Evolutionary conservation across 2,888 invertebrate genomes (phyloP), one percentile per base, ranked within the genome.

Genomic region (Drosophila stalkeri): DNA sequence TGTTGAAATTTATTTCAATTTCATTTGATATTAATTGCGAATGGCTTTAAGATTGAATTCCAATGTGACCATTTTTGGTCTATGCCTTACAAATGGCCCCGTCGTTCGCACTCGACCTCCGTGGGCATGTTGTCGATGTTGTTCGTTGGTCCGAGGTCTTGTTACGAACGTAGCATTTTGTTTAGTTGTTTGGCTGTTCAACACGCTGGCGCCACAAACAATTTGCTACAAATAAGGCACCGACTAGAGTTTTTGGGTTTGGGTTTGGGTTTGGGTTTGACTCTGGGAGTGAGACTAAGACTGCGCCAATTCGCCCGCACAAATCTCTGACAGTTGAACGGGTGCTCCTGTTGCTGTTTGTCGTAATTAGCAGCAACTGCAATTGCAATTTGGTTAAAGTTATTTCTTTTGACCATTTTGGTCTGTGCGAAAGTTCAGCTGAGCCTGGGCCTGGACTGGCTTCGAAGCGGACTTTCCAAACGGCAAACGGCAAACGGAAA

Each of bases 21-120:
- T 92, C 92, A 92, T 93, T 93, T 92, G 93, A 93, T 92, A 93
- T 92, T 92, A 92, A 92, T 92, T 92, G 92, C 93, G 84, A 90
- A 82, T 90, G 89, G 89, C 83, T 86, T 88, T 83, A 78, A 87
- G 87, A 91, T 91, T 88, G 91, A 89, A 90, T 90, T 89, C 90
- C 86, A 80, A 72, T 74, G 70, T 46, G 70, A 46, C 84, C 89
- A 80, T 82, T 90, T 86, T 86, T 75, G 72, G 72, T 90, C 74
- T 56, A 56, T 60, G 75, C 64, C 71, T 66, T 83, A 89, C 82
- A 86, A 82, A 82, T 89, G 84, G 84, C 59, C 71, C 68, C 52
- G 37, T 56, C 33, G 77, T 81, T 88, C 83, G 82, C 81, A 82
- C 83, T 72, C 80, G 86, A 68, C 46, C 71, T 61, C 71, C 43